phyloP scores from a whole-genome alignment of 2,888 invertebrate species.

The Chalcosyrphus nemorum region DNA sequence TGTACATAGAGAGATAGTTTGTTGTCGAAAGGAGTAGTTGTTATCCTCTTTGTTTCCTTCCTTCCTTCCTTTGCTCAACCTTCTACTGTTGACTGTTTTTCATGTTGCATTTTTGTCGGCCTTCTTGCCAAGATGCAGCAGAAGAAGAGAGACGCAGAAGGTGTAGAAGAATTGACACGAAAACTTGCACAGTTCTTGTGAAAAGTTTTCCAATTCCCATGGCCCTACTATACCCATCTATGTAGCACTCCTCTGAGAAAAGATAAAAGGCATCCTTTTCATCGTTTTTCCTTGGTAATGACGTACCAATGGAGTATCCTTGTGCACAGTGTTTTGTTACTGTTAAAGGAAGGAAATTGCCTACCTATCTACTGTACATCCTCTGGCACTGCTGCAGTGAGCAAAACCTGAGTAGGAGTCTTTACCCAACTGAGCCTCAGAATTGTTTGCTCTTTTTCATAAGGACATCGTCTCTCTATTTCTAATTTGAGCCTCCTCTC shows the following conservation, averaged over 20 bases:
- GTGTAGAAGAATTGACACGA: constrained; percentile 54
- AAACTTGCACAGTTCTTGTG: constrained; percentile 52
- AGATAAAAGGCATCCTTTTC: constrained; percentile 58
- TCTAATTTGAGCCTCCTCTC: constrained; percentile 32
- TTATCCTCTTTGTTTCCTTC: constrained; percentile 46
- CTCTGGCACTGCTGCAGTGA: not conserved
- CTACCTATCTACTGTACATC: constrained; percentile 23
- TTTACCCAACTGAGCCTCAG: constrained; percentile 32
- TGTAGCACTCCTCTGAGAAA: constrained; percentile 15
- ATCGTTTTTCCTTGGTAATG: constrained; percentile 29
- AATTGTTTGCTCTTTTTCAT: constrained; percentile 42
- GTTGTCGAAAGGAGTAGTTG: constrained; percentile 36
- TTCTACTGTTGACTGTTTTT: not conserved
- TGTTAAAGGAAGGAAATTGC: constrained; percentile 55
- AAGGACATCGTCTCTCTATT: not conserved
- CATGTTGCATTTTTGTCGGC: constrained; percentile 3
- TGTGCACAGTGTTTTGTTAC: constrained; percentile 54
- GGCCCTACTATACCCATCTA: constrained; percentile 8
- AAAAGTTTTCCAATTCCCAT: constrained; percentile 58
- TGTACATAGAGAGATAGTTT: constrained; percentile 26
- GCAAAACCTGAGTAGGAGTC: constrained; percentile 1
- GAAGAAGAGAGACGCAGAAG: not conserved
- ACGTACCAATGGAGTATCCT: constrained; percentile 41
- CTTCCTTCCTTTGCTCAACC: not conserved
- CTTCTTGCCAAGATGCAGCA: not conserved